phyloP scores from a whole-genome alignment of 2,113 vertebrate genomes.

The Nestor notabilis region DNA sequence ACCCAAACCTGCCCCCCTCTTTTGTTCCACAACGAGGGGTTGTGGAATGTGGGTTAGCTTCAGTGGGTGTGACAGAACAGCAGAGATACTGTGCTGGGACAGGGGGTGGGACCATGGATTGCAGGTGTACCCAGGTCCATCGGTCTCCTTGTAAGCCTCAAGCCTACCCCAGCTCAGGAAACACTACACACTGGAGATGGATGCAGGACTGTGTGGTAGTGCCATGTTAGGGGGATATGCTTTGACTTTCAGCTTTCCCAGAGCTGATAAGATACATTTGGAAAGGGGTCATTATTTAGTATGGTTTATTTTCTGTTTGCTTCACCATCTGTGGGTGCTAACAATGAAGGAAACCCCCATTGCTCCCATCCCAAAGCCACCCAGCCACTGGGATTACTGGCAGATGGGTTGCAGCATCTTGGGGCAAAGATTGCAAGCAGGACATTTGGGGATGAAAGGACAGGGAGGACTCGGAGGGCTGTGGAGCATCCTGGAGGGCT shows the following conservation, averaged over 20 bases:
- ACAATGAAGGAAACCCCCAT: rapidly evolving
- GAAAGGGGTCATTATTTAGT: background rate
- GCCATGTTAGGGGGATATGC: background rate
- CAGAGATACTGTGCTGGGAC: background rate
- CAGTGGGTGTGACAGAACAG: rapidly evolving
- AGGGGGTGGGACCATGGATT: background rate
- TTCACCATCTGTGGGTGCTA: rapidly evolving
- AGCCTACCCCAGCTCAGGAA: background rate
- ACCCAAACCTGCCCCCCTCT: no score
- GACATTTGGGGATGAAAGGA: rapidly evolving
- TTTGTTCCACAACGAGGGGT: background rate
- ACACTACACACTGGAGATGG: rapidly evolving
- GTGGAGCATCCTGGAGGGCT: background rate
- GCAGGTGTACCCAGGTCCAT: rapidly evolving
- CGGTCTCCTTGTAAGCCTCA: background rate
- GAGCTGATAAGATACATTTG: background rate
- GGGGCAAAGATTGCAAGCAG: background rate
- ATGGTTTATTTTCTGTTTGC: rapidly evolving
- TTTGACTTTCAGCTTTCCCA: background rate
- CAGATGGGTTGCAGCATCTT: background rate
- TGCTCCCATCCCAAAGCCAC: background rate
- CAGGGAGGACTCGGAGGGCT: background rate
- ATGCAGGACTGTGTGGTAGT: rapidly evolving
- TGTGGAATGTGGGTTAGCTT: background rate
- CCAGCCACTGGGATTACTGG: background rate